phyloP scores from a whole-genome alignment of 2,113 vertebrate genomes.

The Rhinoptilus africanus region DNA sequence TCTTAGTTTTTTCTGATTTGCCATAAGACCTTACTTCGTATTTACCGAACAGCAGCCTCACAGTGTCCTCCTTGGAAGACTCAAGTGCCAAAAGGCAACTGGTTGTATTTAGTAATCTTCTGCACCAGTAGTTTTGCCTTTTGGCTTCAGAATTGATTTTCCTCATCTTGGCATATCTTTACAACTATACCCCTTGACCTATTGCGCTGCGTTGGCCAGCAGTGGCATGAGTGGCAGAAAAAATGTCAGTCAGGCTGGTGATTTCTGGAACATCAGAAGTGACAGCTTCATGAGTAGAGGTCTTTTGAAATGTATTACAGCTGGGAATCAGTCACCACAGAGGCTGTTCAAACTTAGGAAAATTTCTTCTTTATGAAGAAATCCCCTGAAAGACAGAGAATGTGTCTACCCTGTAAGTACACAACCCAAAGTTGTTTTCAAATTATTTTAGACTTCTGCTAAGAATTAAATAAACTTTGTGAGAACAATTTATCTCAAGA shows the following conservation, averaged over 20 bases:
- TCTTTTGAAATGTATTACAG: neutral
- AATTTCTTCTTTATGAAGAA: neutral
- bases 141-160: neutral
- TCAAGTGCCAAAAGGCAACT: conserved; percentile 1
- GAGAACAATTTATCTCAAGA: neutral
- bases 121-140: conserved; percentile 3
- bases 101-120: conserved; percentile 42
- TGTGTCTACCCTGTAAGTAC: neutral
- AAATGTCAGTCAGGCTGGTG: neutral
- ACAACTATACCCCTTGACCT: neutral
- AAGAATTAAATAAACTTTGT: neutral
- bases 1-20: neutral
- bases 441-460: neutral
- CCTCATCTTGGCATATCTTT: neutral
- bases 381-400: neutral
- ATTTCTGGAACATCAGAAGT: neutral
- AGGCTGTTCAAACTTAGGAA: neutral
- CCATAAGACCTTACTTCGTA: neutral
- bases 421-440: neutral
- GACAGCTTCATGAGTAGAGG: neutral
- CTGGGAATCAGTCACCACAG: neutral
- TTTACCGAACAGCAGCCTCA: neutral
- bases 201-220: neutral
- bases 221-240: neutral
- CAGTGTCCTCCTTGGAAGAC: neutral